Evolutionary conservation across 30 jellyfish, hydroid and myxozoan species (phyloP).

Genomic region (Rhopilema esculentum): DNA sequence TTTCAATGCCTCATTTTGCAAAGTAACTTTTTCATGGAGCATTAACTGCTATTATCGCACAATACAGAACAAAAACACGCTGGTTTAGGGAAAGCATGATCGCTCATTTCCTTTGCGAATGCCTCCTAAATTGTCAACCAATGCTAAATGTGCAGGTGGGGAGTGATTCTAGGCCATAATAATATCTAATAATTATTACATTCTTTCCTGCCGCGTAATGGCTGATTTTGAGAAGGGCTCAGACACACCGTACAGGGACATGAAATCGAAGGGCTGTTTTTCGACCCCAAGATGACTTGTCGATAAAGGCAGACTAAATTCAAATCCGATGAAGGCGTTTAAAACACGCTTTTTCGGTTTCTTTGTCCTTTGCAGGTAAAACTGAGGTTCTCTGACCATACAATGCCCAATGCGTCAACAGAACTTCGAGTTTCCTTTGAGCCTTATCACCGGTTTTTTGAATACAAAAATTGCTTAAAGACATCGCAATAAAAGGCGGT

Average conservation of each 20-base stretch:
- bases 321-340: neutral
- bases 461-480: slow-evolving; percentile 4
- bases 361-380: neutral
- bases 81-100: neutral
- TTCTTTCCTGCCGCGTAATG: neutral
- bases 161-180: neutral
- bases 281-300: neutral
- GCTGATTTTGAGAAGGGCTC: neutral
- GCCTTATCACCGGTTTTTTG: slow-evolving; percentile 12
- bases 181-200: neutral
- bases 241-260: neutral
- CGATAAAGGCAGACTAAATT: neutral
- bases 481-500: slow-evolving; percentile 33
- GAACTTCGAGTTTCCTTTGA: neutral
- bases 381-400: neutral
- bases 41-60: neutral
- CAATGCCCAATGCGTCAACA: neutral
- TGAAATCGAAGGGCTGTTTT: neutral
- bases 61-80: neutral
- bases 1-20: neutral
- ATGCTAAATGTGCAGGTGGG: neutral
- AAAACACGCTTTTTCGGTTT: neutral
- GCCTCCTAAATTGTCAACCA: neutral
- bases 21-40: neutral
- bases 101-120: neutral